Conservation (phyloP, 1,140 invertebrate species). For the Brachionus rotundiformis region DNA sequence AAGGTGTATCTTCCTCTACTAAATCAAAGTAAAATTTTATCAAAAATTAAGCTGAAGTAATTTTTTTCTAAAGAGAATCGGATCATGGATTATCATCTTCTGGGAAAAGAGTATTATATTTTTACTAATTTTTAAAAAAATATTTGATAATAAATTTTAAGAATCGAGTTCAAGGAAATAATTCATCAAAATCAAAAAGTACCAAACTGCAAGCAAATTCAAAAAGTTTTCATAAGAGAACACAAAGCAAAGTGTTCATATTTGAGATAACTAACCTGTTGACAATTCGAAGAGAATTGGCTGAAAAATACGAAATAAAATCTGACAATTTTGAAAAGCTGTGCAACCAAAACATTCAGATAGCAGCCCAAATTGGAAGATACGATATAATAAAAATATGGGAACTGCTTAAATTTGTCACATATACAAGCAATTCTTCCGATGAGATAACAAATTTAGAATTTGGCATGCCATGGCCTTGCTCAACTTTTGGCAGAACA, state of each 20-base stretch:
- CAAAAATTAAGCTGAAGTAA: neutral
- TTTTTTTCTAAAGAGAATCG: neutral
- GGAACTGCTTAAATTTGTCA: constrained; percentile 28
- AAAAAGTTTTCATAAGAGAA: neutral
- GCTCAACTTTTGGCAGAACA: constrained; percentile 12
- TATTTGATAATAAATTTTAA: neutral
- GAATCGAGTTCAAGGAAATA: neutral
- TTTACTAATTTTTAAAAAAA: neutral
- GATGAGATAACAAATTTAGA: neutral
- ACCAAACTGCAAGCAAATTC: too few relatives aligned
- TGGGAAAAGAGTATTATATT: neutral
- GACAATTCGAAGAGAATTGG: neutral
- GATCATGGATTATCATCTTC: neutral
- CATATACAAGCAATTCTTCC: neutral
- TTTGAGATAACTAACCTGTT: neutral
- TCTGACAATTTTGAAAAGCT: neutral
- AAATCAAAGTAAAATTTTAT: neutral
- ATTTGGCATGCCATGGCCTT: constrained; percentile 7
- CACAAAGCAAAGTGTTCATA: neutral
- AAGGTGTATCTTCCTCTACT: neutral
- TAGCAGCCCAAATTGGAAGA: neutral
- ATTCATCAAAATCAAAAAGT: neutral
- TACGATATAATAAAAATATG: constrained; percentile 22
- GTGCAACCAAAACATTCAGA: constrained; percentile 31
- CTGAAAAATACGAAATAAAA: constrained; percentile 20